A percentile compares a stretch with the other conserved stretches of the same genome.
These are phyloP conservation scores for Thelaira solivaga DNA, from an alignment of 2,888 invertebrate genomes.

Conservation along the genomic window DNA sequence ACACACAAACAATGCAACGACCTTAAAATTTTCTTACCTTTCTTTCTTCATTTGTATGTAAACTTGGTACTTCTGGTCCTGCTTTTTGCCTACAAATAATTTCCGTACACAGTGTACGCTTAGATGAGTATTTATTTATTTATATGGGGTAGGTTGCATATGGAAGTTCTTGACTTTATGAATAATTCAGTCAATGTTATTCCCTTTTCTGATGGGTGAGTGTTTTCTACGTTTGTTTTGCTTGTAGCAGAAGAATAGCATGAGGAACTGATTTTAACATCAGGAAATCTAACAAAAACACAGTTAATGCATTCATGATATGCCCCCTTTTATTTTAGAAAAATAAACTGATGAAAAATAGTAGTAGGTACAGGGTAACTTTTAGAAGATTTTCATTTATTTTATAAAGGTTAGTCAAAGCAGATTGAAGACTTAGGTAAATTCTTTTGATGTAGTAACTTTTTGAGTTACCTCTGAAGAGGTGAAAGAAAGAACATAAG, in stretches of 20 bases:
- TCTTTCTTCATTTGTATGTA: too few species aligned
- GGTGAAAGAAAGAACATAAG: too few species aligned
- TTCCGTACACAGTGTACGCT: slow-evolving; percentile 2
- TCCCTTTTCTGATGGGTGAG: slow-evolving; percentile 43
- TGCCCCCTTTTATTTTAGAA: neutral
- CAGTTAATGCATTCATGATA: slow-evolving; percentile 6
- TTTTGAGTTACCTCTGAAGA: too few species aligned
- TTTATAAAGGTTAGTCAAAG: too few species aligned
- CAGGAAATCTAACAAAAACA: neutral
- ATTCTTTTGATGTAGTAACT: too few species aligned
- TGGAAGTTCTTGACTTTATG: slow-evolving; percentile 59
- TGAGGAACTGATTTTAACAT: neutral
- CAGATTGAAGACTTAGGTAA: too few species aligned
- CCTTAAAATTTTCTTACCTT: slow-evolving; percentile 51
- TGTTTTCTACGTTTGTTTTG: too few species aligned
- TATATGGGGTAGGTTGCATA: slow-evolving; percentile 3
- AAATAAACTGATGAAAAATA: neutral
- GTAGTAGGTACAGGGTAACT: neutral
- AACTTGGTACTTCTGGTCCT: too few species aligned
- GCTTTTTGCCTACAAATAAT: slow-evolving; percentile 2
- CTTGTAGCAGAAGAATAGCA: neutral
- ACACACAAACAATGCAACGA: slow-evolving; percentile 34
- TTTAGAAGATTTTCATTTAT: neutral
- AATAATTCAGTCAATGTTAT: slow-evolving; percentile 62
- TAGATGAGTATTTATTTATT: neutral